phyloP scores from a whole-genome alignment of 2,113 vertebrate genomes.

The Bothrops jararaca region DNA sequence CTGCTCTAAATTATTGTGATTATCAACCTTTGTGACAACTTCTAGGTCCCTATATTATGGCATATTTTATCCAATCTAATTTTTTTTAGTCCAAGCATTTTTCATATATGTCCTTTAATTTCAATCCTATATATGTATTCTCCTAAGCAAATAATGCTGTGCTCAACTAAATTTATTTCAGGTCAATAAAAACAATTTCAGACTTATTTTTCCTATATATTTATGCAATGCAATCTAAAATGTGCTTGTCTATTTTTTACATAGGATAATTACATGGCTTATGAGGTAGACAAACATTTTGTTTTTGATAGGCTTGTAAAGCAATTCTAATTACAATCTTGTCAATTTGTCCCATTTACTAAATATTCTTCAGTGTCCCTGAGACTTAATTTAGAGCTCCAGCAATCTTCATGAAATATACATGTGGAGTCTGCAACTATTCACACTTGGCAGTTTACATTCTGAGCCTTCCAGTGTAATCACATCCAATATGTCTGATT shows the following conservation, averaged over 20 bases:
- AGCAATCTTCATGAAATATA: constrained; percentile 31
- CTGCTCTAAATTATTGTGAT: neutral
- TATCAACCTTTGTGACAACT: neutral
- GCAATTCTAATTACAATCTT: constrained; percentile 28
- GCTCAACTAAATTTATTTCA: neutral
- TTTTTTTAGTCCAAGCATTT: neutral
- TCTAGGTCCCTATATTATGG: neutral
- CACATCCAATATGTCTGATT: constrained; percentile 26
- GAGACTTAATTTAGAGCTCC: constrained; percentile 29
- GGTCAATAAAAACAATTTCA: neutral
- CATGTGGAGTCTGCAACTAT: constrained; percentile 14
- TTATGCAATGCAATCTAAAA: neutral
- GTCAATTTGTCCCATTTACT: constrained; percentile 11
- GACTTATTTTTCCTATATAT: neutral
- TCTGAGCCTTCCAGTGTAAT: constrained; percentile 22
- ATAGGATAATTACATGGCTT: neutral
- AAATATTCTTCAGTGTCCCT: constrained; percentile 17
- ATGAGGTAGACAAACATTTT: constrained; percentile 11
- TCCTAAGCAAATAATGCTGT: neutral
- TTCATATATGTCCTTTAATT: neutral
- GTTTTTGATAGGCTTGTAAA: constrained; percentile 9
- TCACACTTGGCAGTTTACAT: constrained; percentile 10
- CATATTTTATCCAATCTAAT: neutral
- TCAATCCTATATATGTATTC: neutral
- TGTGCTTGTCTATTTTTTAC: neutral